Percentiles rank a stretch among this genome's conserved stretches.
Conservation (phyloP, 2,113 vertebrate species). For the Cyphomyrus plagiostoma region DNA sequence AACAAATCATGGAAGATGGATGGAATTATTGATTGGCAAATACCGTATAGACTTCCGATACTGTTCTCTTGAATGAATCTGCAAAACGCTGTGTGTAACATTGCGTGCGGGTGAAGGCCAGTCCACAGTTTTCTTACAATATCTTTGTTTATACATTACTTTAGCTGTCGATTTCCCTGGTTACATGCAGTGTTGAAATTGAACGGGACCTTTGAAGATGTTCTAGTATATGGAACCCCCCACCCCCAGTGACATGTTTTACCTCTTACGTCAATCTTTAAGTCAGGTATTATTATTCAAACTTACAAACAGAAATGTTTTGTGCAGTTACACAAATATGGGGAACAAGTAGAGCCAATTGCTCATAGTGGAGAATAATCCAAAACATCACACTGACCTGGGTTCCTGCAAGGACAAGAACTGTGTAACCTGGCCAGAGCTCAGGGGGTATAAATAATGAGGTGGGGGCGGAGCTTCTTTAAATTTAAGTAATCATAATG, state of each 20-base stretch:
- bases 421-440: background rate
- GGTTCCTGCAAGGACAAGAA: background rate
- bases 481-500: background rate
- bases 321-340: background rate
- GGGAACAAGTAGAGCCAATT: background rate
- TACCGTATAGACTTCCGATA: background rate
- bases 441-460: background rate
- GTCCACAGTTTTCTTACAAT: no score
- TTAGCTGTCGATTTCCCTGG: background rate
- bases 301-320: background rate
- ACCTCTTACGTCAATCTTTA: background rate
- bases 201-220: background rate
- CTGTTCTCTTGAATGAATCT: background rate
- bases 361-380: background rate
- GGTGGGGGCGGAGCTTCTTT: background rate
- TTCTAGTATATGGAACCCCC: background rate
- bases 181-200: background rate
- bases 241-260: background rate
- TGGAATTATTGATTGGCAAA: background rate
- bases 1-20: background rate
- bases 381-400: background rate
- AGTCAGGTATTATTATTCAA: background rate
- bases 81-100: background rate
- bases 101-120: background rate
- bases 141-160: background rate